Evolutionary conservation across 2,113 vertebrate genomes (phyloP).

Genomic region (Osmerus eperlanus): DNA sequence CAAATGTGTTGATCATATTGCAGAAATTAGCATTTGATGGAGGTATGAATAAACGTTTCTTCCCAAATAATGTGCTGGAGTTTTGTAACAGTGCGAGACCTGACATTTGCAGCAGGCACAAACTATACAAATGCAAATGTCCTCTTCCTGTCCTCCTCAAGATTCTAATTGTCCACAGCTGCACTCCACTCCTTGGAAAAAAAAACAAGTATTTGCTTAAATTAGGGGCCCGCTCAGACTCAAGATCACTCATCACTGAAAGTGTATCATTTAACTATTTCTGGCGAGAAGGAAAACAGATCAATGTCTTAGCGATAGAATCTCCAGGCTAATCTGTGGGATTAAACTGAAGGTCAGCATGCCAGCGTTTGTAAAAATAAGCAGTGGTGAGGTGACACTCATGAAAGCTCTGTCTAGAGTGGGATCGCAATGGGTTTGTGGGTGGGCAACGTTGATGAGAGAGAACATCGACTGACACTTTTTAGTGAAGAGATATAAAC

Average conservation of each 20-base stretch:
- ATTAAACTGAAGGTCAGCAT: conserved; percentile 34
- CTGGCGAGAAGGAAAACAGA: conserved; percentile 26
- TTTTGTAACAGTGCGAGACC: conserved; percentile 17
- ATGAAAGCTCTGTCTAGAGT: not conserved
- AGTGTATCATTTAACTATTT: conserved; percentile 37
- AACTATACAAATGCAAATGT: conserved; percentile 54
- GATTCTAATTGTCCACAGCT: conserved; percentile 54
- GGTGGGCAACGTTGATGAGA: not conserved
- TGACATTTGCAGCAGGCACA: conserved; percentile 39
- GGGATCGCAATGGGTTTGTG: not conserved
- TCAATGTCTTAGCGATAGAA: conserved; percentile 23
- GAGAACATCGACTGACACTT: not conserved
- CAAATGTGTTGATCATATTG: conserved; percentile 38
- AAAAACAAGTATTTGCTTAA: conserved; percentile 42
- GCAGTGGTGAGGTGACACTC: conserved; percentile 21
- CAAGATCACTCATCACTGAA: conserved; percentile 26
- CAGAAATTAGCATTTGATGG: conserved; percentile 30
- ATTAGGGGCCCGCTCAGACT: conserved; percentile 30
- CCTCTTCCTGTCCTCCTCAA: conserved; percentile 47
- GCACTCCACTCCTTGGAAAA: conserved; percentile 29
- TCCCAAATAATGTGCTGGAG: conserved; percentile 22
- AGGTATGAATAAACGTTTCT: conserved; percentile 13
- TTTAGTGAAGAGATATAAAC: conserved; percentile 3
- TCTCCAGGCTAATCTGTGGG: conserved; percentile 24
- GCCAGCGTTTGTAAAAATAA: conserved; percentile 34